Evolutionary conservation across 2,113 vertebrate genomes (phyloP), one percentile per base, ranked within the genome.

Genomic region (Scolopax mira): DNA sequence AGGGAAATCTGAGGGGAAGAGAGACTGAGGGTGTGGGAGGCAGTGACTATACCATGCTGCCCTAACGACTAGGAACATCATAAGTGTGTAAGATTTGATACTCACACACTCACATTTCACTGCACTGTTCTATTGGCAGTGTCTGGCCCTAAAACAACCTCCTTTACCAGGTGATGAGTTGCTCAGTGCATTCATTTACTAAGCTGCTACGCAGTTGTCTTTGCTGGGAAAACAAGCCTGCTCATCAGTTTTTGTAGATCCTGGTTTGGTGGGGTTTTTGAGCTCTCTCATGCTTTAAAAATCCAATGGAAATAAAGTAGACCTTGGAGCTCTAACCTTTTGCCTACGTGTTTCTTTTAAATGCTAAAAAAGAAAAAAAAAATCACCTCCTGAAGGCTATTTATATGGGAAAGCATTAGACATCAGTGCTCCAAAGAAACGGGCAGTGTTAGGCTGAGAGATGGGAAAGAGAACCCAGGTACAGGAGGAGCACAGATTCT

Each of bases 381-480:
- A 7, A 54, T 8, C 30, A 51, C 25, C 15, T 57, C 2, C 28
- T 39, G 19, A 65, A n/a, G 37, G 31, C 4, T 51, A 28, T 51
- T 58, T 75, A 80, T 11, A 9, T 33, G 7, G 35, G 39, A 54
- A 48, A 13, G 6, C 3, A 25, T 55, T 17, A 25, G 30, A 54
- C 44, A n/a, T 19, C 46, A 48, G 19, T 54, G 22, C 16, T 39
- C 8, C 24, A 60, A 65, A 66, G 51, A 54, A 79, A 75, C 1
- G 0, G 39, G 8, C 28, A 30, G 35, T 13, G 13, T 1, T 60
- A 13, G 14, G 9, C 6, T 1, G 5, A 35, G n/a, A n/a, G 49
- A 41, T 3, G n/a, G 61, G 54, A 48, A 64, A 21, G 35, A 10
- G 22, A 51, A 78, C 17, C 13, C 25, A 19, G 35, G n/a, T 49